These are phyloP conservation scores for Caenorhabditis zanzibari DNA, from an alignment of 2,888 invertebrate genomes.

Conservation along the genomic window DNA sequence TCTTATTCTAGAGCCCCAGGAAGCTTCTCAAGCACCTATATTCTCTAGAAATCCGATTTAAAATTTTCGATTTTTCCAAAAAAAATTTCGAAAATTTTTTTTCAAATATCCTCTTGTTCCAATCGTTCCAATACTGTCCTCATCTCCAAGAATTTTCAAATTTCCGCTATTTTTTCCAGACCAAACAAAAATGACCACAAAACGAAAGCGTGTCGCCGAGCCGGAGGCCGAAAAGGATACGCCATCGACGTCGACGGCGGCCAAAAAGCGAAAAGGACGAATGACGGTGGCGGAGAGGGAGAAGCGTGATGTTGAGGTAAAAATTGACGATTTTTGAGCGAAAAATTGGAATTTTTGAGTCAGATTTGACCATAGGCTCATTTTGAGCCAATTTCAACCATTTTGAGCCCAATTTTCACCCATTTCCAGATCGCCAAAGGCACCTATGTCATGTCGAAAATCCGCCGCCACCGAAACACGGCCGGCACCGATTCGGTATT, in stretches of 20 bases:
- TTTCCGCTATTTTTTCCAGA: too few species aligned
- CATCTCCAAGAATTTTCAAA: too few species aligned
- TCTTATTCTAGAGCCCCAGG: too few species aligned
- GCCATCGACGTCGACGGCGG: conserved; percentile 39
- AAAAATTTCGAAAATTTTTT: not conserved
- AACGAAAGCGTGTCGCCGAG: conserved; percentile 69
- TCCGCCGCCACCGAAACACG: conserved; percentile 28
- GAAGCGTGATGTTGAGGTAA: conserved; percentile 52
- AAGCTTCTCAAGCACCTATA: too few species aligned
- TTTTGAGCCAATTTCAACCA: not conserved
- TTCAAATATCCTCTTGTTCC: not conserved
- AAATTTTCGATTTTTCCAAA: too few species aligned
- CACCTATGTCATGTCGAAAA: conserved; percentile 44
- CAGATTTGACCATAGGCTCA: too few species aligned
- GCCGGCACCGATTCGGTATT: conserved; percentile 22
- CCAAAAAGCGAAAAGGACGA: conserved; percentile 67
- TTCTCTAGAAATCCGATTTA: too few species aligned
- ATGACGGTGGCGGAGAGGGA: conserved; percentile 64
- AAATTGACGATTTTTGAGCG: not conserved
- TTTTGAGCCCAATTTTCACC: not conserved
- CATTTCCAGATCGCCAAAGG: conserved; percentile 54
- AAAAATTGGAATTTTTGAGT: not conserved
- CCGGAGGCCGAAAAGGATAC: conserved; percentile 54
- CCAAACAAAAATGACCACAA: conserved; percentile 67
- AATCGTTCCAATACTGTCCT: too few species aligned